Evolutionary conservation across 2,113 vertebrate species (phyloP).

Genomic region (Ginglymostoma cirratum): DNA sequence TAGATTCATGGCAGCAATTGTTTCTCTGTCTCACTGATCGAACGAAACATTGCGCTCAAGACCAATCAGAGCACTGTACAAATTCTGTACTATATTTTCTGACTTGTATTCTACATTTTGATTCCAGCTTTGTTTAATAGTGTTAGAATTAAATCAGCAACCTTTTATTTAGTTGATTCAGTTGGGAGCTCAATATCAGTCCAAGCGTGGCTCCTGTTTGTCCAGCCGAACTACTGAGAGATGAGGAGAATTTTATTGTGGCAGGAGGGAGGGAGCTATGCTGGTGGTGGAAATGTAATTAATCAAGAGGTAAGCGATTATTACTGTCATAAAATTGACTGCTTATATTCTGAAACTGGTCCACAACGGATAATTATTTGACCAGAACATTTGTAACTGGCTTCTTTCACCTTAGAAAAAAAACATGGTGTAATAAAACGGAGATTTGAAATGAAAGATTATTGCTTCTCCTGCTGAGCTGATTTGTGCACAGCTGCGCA

Average conservation of each 20-base stretch:
- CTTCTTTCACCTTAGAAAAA: constrained; percentile 24
- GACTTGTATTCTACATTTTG: background rate
- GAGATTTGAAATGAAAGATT: constrained; percentile 35
- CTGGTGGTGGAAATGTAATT: constrained; percentile 5
- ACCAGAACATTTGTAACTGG: constrained; percentile 34
- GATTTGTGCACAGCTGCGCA: constrained; percentile 35
- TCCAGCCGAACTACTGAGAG: background rate
- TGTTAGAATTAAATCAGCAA: background rate
- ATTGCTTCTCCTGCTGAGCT: constrained; percentile 31
- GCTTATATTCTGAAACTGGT: constrained; percentile 29
- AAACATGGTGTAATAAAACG: constrained; percentile 2
- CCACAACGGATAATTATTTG: constrained; percentile 29
- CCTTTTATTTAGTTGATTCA: constrained; percentile 7
- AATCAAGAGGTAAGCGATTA: constrained; percentile 33
- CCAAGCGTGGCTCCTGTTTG: constrained; percentile 13
- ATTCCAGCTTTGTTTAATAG: background rate
- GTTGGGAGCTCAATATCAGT: background rate
- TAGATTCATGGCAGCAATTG: background rate
- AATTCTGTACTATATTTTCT: background rate
- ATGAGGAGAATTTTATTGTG: constrained; percentile 5
- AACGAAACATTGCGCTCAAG: background rate
- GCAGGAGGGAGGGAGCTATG: background rate
- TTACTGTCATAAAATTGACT: constrained; percentile 33
- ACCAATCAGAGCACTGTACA: background rate
- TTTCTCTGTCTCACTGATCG: background rate